Conservation (phyloP, 2,888 invertebrate species). For the Phragmatobia fuliginosa region DNA sequence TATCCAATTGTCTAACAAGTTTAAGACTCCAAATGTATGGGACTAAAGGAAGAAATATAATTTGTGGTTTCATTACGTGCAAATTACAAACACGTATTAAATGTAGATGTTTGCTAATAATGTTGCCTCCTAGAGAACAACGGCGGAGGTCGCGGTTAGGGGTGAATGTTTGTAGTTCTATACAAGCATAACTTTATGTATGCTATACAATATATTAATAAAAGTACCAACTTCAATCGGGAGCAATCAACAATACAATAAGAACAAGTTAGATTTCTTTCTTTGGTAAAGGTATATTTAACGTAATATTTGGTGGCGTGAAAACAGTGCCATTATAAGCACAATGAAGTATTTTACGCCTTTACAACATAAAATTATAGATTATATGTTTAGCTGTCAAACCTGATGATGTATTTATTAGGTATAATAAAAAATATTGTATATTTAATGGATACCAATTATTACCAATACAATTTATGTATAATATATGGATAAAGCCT, state of each 20-base stretch:
- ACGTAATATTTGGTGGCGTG: constrained; percentile 53
- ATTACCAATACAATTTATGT: constrained; percentile 26
- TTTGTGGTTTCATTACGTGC: constrained; percentile 37
- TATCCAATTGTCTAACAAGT: constrained; percentile 54
- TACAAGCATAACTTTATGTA: constrained; percentile 31
- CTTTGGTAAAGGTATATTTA: constrained; percentile 57
- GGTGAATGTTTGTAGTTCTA: constrained; percentile 42
- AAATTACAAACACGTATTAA: constrained; percentile 24
- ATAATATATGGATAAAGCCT: constrained; percentile 22
- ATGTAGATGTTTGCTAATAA: constrained; percentile 22
- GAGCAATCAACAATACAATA: constrained; percentile 58
- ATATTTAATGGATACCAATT: constrained; percentile 31
- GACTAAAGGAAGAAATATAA: constrained; percentile 70
- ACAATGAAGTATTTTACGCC: constrained; percentile 57
- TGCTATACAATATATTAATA: constrained; percentile 29
- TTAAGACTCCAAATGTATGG: constrained; percentile 51
- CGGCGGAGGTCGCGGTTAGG: constrained; percentile 28
- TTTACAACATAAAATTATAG: constrained; percentile 44
- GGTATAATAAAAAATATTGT: constrained; percentile 31
- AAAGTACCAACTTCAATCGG: constrained; percentile 53
- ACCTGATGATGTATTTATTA: constrained; percentile 38
- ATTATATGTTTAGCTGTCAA: constrained; percentile 42
- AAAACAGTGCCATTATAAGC: constrained; percentile 54
- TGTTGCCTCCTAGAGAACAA: constrained; percentile 28
- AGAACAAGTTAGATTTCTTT: constrained; percentile 63